A percentile compares a stretch with the other conserved stretches of the same genome.
Conservation (phyloP, 2,888 invertebrate species). For the Neuroscelio doddi region DNA sequence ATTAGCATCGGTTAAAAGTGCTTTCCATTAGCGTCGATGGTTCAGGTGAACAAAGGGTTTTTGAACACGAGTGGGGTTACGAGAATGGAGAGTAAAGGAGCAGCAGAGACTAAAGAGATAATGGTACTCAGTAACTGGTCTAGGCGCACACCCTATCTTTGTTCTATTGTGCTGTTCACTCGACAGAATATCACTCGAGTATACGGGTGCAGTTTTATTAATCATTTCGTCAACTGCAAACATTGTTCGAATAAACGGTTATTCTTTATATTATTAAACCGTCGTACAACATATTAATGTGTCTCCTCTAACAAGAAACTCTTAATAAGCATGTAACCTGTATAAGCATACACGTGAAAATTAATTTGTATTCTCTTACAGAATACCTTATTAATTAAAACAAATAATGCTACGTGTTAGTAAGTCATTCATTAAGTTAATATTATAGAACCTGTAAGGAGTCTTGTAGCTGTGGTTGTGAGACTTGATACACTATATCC, state of each 20-base stretch:
- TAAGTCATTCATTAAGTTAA: too few species aligned
- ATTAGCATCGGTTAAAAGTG: conserved; percentile 66
- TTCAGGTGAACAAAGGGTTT: conserved; percentile 58
- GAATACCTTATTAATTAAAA: too few species aligned
- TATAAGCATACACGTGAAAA: too few species aligned
- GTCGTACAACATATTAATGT: too few species aligned
- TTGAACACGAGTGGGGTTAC: conserved; percentile 53
- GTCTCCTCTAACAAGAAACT: too few species aligned
- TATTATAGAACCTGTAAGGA: too few species aligned
- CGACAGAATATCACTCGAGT: conserved; percentile 38
- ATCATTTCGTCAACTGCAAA: conserved; percentile 25
- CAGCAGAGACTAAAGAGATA: conserved; percentile 46
- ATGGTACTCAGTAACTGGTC: conserved; percentile 46
- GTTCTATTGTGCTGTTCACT: conserved; percentile 38
- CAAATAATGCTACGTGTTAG: too few species aligned
- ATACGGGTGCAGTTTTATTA: conserved; percentile 38
- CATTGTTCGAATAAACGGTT: neutral
- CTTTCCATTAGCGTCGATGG: conserved; percentile 65
- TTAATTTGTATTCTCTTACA: too few species aligned
- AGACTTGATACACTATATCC: too few species aligned
- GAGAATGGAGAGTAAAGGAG: conserved; percentile 46
- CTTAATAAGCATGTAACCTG: too few species aligned
- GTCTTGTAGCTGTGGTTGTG: too few species aligned
- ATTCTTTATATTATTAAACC: conserved; percentile 10
- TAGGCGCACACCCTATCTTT: conserved; percentile 42